phyloP scores from a whole-genome alignment of 2,113 vertebrate genomes.

The Rhinogobius similis region DNA sequence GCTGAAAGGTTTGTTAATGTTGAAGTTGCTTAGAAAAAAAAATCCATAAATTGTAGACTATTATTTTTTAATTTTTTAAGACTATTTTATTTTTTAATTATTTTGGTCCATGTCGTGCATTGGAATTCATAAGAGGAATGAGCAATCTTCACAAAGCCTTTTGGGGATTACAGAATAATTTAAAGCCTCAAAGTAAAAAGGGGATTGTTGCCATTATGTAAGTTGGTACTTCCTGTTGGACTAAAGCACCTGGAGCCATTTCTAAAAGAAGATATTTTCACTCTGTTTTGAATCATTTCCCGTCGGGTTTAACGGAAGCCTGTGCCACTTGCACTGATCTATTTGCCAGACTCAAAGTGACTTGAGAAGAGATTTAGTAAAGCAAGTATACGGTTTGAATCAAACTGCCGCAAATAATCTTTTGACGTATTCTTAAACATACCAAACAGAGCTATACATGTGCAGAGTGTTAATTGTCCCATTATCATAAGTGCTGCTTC shows the following conservation, averaged over 20 bases:
- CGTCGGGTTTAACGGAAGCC: conserved; percentile 18
- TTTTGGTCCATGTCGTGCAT: not conserved
- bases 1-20: conserved; percentile 9
- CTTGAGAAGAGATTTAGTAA: not conserved
- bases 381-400: not conserved
- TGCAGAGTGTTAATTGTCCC: not conserved
- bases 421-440: not conserved
- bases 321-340: conserved; percentile 6
- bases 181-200: conserved; percentile 38
- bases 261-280: conserved; percentile 43
- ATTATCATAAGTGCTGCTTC: not conserved
- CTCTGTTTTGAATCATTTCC: conserved; percentile 19
- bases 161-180: conserved; percentile 57
- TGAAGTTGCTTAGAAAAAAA: conserved; percentile 35
- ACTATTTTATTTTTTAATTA: conserved; percentile 59
- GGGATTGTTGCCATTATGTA: conserved; percentile 49
- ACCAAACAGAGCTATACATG: not conserved
- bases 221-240: conserved; percentile 47
- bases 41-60: conserved; percentile 46
- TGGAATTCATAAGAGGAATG: conserved; percentile 39
- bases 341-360: not conserved
- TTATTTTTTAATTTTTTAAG: conserved; percentile 44
- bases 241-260: conserved; percentile 37
- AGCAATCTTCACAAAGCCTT: conserved; percentile 28
- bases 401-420: not conserved